phyloP scores from a whole-genome alignment of 2,888 invertebrate species.

The Caenorhabditis uteleia region DNA sequence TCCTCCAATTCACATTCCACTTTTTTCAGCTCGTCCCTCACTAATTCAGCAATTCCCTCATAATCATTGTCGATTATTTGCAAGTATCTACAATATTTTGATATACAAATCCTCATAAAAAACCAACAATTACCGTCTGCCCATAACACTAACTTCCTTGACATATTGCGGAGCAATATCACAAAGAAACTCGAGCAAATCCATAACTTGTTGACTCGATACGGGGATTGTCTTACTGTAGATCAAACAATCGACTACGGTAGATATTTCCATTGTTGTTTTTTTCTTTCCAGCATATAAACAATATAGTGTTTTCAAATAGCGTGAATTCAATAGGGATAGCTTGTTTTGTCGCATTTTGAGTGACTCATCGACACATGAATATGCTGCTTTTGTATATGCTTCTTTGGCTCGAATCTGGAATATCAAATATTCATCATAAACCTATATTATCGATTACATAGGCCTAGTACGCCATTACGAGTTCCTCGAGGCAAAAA shows the following conservation, averaged over 20 bases:
- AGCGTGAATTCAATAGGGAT: constrained; percentile 9
- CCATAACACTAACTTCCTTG: constrained; percentile 1
- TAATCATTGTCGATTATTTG: constrained; percentile 26
- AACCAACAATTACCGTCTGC: constrained; percentile 7
- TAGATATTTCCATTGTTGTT: constrained; percentile 21
- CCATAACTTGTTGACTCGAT: constrained; percentile 1
- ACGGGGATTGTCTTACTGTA: constrained; percentile 14
- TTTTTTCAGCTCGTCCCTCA: not conserved
- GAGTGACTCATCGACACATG: constrained; percentile 17
- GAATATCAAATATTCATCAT: not conserved
- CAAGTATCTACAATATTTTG: constrained; percentile 13
- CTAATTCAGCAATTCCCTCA: constrained; percentile 14
- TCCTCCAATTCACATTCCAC: not conserved
- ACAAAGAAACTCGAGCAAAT: constrained; percentile 14
- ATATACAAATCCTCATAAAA: not conserved
- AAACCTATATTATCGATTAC: no score
- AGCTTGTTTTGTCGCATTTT: constrained; percentile 8
- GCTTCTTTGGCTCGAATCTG: constrained; percentile 34
- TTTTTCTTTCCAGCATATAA: constrained; percentile 19
- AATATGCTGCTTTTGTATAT: constrained; percentile 22
- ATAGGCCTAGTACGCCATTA: no score
- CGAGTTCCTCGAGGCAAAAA: no score
- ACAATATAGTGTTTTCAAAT: constrained; percentile 22
- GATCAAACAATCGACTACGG: constrained; percentile 18
- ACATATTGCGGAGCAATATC: constrained; percentile 23